Percentiles rank a stretch among this genome's conserved stretches.
phyloP scores from a whole-genome alignment of 2,797 vertebrate species.

The Acrossocheilus fasciatus region DNA sequence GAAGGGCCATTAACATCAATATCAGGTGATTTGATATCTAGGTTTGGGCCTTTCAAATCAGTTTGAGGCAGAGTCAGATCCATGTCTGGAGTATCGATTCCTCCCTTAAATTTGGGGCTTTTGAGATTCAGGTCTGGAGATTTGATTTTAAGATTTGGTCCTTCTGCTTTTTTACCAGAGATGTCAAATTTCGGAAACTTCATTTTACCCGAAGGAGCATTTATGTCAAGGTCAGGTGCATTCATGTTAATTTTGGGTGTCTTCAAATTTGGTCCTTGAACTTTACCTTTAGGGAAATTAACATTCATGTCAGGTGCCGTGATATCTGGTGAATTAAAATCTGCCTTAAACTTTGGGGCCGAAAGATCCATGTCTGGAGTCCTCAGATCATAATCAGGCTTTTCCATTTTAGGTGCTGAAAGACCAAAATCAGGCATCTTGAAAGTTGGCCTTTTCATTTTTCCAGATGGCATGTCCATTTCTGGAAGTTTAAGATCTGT shows the following conservation, averaged over 20 bases:
- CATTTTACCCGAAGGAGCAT: constrained; percentile 50
- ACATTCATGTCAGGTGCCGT: constrained; percentile 36
- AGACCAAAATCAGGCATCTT: constrained; percentile 62
- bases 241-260: constrained; percentile 37
- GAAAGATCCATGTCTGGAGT: constrained; percentile 41
- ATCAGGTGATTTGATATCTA: constrained; percentile 45
- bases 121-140: constrained; percentile 53
- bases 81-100: constrained; percentile 59
- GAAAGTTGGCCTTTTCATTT: constrained; percentile 61
- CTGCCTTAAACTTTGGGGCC: constrained; percentile 50
- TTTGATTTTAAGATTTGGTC: constrained; percentile 44
- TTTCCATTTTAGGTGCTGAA: constrained; percentile 57
- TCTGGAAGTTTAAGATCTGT: constrained; percentile 56
- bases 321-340: constrained; percentile 35
- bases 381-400: constrained; percentile 35
- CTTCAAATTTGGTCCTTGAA: constrained; percentile 20
- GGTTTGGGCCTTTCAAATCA: constrained; percentile 24
- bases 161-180: constrained; percentile 51
- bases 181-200: constrained; percentile 49
- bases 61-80: constrained; percentile 28
- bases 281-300: constrained; percentile 4
- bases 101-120: constrained; percentile 64
- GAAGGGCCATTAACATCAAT: constrained; percentile 37
- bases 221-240: constrained; percentile 32
- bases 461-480: constrained; percentile 54